Conservation (phyloP, 2,888 invertebrate species). For the Orthosia gracilis region DNA sequence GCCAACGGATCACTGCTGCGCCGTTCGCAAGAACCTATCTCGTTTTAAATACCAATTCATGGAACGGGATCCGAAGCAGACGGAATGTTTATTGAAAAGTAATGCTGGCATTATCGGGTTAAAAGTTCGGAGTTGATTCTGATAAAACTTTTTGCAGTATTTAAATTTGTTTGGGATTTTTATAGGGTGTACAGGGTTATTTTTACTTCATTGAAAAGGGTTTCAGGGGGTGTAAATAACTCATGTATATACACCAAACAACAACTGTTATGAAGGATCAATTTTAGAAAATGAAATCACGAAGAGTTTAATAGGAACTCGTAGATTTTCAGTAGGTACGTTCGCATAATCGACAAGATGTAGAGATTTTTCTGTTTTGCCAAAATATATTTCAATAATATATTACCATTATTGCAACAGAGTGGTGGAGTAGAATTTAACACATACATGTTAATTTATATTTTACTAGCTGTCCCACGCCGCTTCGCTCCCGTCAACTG, state of each 20-base stretch:
- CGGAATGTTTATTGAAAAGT: slow-evolving; percentile 62
- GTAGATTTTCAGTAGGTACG: too few species aligned
- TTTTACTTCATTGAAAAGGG: neutral
- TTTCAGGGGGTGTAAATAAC: neutral
- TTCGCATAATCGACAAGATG: too few species aligned
- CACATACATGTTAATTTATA: too few species aligned
- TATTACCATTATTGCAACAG: too few species aligned
- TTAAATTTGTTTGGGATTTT: neutral
- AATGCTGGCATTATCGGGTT: slow-evolving; percentile 45
- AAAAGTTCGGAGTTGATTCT: slow-evolving; percentile 18
- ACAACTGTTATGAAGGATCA: too few species aligned
- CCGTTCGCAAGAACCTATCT: slow-evolving; percentile 73
- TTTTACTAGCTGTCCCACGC: too few species aligned
- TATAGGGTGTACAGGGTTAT: neutral
- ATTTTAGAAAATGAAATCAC: too few species aligned
- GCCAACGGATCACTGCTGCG: slow-evolving; percentile 77
- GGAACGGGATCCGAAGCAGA: slow-evolving; percentile 56
- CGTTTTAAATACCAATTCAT: slow-evolving; percentile 71
- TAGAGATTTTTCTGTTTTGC: too few species aligned
- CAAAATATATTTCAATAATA: too few species aligned
- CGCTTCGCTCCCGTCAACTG: too few species aligned
- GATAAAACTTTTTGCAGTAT: neutral
- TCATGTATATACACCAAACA: neutral
- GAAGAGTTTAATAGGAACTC: too few species aligned
- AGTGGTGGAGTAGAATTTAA: too few species aligned